Conservation (phyloP, 2,888 invertebrate genomes). For the Drosophila prolongata region DNA sequence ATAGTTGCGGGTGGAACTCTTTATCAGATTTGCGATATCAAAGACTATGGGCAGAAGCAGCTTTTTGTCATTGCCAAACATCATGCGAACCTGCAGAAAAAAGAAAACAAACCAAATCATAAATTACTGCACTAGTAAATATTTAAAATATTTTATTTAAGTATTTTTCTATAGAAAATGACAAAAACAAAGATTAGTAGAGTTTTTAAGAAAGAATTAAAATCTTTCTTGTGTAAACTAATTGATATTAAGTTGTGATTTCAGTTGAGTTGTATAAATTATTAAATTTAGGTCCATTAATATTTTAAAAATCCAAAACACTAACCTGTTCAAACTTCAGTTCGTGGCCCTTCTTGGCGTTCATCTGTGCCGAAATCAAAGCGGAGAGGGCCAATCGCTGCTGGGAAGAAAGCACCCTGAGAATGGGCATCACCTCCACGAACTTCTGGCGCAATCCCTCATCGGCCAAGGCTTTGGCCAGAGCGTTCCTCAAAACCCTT, state of each 20-base stretch:
- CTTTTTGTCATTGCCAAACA: slow-evolving; percentile 86
- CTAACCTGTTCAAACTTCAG: slow-evolving; percentile 87
- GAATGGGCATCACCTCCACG: slow-evolving; percentile 87
- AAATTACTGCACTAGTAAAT: too few species aligned
- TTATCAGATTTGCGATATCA: slow-evolving; percentile 88
- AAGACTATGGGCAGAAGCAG: slow-evolving; percentile 88
- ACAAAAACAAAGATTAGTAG: too few species aligned
- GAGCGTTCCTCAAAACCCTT: slow-evolving; percentile 85
- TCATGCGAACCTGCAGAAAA: slow-evolving; percentile 85
- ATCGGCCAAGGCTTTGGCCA: slow-evolving; percentile 86
- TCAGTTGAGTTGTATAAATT: too few species aligned
- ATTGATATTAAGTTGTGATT: too few species aligned
- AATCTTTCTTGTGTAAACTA: too few species aligned
- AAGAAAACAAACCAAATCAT: background rate
- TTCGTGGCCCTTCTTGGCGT: slow-evolving; percentile 85
- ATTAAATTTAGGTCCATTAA: background rate
- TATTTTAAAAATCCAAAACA: background rate
- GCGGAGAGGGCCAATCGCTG: slow-evolving; percentile 88
- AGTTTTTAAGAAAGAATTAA: too few species aligned
- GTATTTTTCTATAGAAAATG: too few species aligned
- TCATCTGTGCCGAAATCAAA: slow-evolving; percentile 87
- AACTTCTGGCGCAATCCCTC: slow-evolving; percentile 87
- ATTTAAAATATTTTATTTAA: too few species aligned
- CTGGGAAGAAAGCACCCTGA: slow-evolving; percentile 87
- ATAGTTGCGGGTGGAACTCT: slow-evolving; percentile 84